A percentile compares a stretch with the other conserved stretches of the same genome.
These are phyloP conservation scores for Panopea generosa DNA, from an alignment of 2,888 invertebrate genomes.

Conservation along the genomic window DNA sequence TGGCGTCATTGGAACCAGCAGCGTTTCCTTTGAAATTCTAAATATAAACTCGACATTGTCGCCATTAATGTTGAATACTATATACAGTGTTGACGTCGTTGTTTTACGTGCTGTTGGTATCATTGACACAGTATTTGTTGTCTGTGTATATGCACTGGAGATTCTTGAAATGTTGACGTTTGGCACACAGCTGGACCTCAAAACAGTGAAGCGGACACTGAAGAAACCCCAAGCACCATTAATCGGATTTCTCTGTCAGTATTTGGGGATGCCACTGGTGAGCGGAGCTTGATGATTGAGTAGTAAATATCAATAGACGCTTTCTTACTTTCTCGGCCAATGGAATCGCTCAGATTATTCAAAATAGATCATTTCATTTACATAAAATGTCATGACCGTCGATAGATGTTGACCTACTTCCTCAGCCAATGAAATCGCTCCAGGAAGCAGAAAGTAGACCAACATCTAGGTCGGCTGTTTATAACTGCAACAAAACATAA, in stretches of 20 bases:
- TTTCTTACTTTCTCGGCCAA: too few relatives aligned
- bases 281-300: constrained; percentile 59
- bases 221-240: constrained; percentile 85
- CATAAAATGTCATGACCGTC: too few relatives aligned
- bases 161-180: constrained; percentile 84
- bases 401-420: too few relatives aligned
- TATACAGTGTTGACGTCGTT: constrained; percentile 4
- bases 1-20: constrained; percentile 8
- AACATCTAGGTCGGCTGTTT: too few relatives aligned
- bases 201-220: constrained; percentile 83
- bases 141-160: constrained; percentile 79
- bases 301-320: too few relatives aligned
- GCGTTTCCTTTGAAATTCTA: constrained; percentile 4
- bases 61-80: too few relatives aligned
- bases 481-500: too few relatives aligned
- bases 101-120: constrained; percentile 43
- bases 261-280: constrained; percentile 87
- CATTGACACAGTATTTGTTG: constrained; percentile 79
- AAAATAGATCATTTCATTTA: too few relatives aligned
- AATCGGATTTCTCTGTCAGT: constrained; percentile 86
- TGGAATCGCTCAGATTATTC: too few relatives aligned
- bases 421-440: too few relatives aligned
- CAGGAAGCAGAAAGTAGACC: too few relatives aligned
- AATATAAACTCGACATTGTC: too few relatives aligned
- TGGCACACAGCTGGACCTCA: constrained; percentile 85